phyloP scores from a whole-genome alignment of 1,140 invertebrate genomes.

The Neodiprion virginianus region DNA sequence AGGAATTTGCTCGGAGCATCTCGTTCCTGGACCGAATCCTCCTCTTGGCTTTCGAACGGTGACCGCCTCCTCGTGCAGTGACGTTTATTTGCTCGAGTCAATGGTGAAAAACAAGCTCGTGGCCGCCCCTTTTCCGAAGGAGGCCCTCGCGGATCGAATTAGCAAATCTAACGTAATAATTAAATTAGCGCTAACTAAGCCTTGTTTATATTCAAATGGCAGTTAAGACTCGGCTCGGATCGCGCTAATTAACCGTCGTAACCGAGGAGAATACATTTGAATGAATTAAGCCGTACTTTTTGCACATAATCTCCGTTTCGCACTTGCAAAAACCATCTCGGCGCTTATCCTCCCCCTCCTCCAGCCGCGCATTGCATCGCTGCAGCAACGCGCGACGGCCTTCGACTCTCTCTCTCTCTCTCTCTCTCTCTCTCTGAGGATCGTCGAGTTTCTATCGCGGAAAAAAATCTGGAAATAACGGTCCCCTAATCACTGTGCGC shows the following conservation, averaged over 20 bases:
- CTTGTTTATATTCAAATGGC: constrained; percentile 1
- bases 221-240: constrained; percentile 20
- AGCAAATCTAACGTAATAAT: constrained; percentile 57
- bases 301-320: background rate
- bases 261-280: constrained; percentile 49
- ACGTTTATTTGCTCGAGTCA: too few relatives aligned
- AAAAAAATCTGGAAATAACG: too few relatives aligned
- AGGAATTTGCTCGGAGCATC: background rate
- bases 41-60: background rate
- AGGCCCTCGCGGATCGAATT: constrained; percentile 40
- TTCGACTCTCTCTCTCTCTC: too few relatives aligned
- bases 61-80: background rate
- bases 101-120: background rate
- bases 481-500: too few relatives aligned
- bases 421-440: too few relatives aligned
- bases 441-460: too few relatives aligned
- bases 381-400: too few relatives aligned
- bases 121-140: background rate
- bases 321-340: background rate
- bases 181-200: constrained; percentile 46
- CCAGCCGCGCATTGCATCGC: too few relatives aligned
- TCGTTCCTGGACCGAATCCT: background rate
- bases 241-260: constrained; percentile 51
- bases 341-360: too few relatives aligned
- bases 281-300: constrained; percentile 39